Evolutionary conservation across 2,888 invertebrate species (phyloP).

Genomic region (Drosophila picticornis): DNA sequence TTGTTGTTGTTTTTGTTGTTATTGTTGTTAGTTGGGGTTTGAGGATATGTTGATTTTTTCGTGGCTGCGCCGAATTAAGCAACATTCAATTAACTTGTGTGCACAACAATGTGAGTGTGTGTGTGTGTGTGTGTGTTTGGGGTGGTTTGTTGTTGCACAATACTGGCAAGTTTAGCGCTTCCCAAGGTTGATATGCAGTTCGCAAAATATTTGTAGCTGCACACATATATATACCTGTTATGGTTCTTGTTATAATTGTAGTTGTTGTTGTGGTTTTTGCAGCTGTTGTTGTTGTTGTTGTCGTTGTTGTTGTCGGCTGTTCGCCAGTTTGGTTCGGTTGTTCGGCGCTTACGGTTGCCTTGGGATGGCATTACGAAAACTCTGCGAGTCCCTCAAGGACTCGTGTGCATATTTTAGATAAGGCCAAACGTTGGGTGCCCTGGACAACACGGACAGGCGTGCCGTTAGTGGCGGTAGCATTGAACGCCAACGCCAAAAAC

Average conservation of each 20-base stretch:
- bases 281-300: slow-evolving; percentile 29
- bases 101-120: slow-evolving; percentile 12
- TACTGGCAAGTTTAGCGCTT: slow-evolving; percentile 38
- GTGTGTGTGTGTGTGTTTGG: slow-evolving; percentile 15
- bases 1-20: slow-evolving; percentile 18
- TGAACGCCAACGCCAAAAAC: slow-evolving; percentile 48
- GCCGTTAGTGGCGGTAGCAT: slow-evolving; percentile 32
- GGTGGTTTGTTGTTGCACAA: slow-evolving; percentile 42
- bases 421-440: slow-evolving; percentile 74
- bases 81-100: slow-evolving; percentile 54
- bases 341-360: slow-evolving; percentile 53
- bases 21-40: slow-evolving; percentile 13
- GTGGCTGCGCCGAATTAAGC: slow-evolving; percentile 45
- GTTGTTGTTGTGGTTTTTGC: slow-evolving; percentile 18
- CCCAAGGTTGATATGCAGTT: slow-evolving; percentile 52
- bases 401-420: slow-evolving; percentile 79
- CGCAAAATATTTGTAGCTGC: slow-evolving; percentile 49
- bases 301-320: slow-evolving; percentile 34
- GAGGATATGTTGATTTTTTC: slow-evolving; percentile 60
- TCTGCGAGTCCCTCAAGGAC: slow-evolving; percentile 71
- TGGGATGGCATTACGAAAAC: slow-evolving; percentile 71
- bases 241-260: slow-evolving; percentile 17
- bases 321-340: slow-evolving; percentile 28
- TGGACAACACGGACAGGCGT: slow-evolving; percentile 42
- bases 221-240: slow-evolving; percentile 22